These are phyloP conservation scores for Eumeta japonica DNA, from an alignment of 1,140 invertebrate species.

Conservation along the genomic window DNA sequence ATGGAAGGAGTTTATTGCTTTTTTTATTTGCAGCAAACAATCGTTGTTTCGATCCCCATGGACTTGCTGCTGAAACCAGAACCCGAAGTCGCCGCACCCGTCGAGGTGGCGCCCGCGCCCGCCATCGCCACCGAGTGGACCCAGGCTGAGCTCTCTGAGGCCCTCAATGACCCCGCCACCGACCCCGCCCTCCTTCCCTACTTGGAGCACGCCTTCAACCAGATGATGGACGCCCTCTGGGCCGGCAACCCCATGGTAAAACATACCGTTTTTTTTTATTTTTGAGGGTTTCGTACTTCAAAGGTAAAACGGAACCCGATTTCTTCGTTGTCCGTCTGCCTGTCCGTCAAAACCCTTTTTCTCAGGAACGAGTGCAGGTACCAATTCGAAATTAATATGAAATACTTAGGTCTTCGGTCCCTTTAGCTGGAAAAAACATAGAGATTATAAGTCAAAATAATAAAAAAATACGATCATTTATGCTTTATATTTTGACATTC, in stretches of 20 bases:
- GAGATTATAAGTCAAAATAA: too few species aligned
- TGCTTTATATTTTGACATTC: too few species aligned
- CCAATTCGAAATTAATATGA: too few species aligned
- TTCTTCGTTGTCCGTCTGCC: too few species aligned
- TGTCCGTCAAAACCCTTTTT: too few species aligned
- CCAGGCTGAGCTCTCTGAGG: slow-evolving; percentile 19
- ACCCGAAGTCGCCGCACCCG: slow-evolving; percentile 2
- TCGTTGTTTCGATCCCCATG: slow-evolving; percentile 16
- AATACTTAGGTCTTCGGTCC: too few species aligned
- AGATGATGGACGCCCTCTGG: slow-evolving; percentile 21
- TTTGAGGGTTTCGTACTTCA: too few species aligned
- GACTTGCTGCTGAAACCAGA: slow-evolving; percentile 9
- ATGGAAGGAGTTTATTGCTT: too few species aligned
- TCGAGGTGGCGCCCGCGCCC: slow-evolving; percentile 7
- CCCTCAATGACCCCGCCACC: slow-evolving; percentile 21
- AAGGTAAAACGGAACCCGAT: too few species aligned
- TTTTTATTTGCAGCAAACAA: slow-evolving; percentile 14
- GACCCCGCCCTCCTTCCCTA: slow-evolving; percentile 23
- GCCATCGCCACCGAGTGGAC: slow-evolving; percentile 13
- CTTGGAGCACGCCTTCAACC: slow-evolving; percentile 24
- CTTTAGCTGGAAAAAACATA: too few species aligned
- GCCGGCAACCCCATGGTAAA: slow-evolving; percentile 17
- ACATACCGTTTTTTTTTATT: background rate
- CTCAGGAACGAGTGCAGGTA: too few species aligned
- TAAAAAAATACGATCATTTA: too few species aligned